A percentile compares a stretch with the other conserved stretches of the same genome.
Evolutionary conservation across 1,140 invertebrate genomes (phyloP).

Genomic region (Tachypleus tridentatus): DNA sequence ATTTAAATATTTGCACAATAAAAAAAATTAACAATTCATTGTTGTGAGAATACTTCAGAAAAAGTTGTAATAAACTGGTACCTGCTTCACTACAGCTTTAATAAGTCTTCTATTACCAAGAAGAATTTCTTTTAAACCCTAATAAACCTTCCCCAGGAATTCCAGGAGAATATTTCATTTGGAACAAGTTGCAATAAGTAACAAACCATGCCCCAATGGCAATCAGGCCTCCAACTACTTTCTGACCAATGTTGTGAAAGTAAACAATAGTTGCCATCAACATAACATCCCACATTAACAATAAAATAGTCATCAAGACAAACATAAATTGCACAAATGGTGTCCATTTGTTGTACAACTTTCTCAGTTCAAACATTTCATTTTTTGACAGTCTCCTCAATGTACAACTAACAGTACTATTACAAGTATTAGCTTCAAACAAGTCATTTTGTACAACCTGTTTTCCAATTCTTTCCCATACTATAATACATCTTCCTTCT

Average conservation of each 20-base stretch:
- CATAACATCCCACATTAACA: constrained; percentile 88
- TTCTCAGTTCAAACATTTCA: constrained; percentile 56
- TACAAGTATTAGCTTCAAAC: constrained; percentile 16
- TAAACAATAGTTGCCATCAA: constrained; percentile 79
- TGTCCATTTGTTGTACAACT: constrained; percentile 59
- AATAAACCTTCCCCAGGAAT: constrained; percentile 65
- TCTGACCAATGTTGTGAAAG: constrained; percentile 91
- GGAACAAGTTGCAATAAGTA: constrained; percentile 74
- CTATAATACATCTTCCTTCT: constrained; percentile 69
- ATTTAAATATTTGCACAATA: too few relatives aligned
- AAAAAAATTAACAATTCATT: too few relatives aligned
- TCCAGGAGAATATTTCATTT: constrained; percentile 44
- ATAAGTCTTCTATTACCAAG: too few relatives aligned
- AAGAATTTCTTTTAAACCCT: too few relatives aligned
- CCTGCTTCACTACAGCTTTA: too few relatives aligned
- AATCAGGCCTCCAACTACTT: constrained; percentile 71
- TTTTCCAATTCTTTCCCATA: constrained; percentile 72
- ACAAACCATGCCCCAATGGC: constrained; percentile 83
- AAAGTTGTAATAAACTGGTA: too few relatives aligned
- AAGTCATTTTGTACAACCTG: constrained; percentile 67
- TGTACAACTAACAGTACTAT: constrained; percentile 28
- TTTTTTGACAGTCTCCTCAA: constrained; percentile 49
- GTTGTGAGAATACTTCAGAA: too few relatives aligned
- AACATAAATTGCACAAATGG: constrained; percentile 69
- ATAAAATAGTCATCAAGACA: constrained; percentile 60